These are phyloP conservation scores for Dendropsophus ebraccatus DNA, from an alignment of 2,113 vertebrate species.

Conservation along the genomic window DNA sequence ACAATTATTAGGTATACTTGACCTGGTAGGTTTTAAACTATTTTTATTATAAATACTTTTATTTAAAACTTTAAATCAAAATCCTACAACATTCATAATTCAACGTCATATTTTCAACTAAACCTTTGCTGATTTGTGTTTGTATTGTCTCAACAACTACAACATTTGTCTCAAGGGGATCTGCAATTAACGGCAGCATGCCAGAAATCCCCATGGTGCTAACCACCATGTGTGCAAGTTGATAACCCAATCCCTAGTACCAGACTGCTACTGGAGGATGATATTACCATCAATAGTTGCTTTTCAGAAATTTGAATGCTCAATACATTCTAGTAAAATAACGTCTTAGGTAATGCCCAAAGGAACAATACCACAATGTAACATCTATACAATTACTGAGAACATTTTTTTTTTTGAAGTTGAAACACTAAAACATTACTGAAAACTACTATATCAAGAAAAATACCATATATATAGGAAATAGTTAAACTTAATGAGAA, in stretches of 20 bases:
- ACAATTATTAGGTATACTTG: not conserved
- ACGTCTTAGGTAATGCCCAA: not conserved
- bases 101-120: not conserved
- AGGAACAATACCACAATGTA: not conserved
- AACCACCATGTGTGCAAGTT: slow-evolving; percentile 28
- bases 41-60: not conserved
- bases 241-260: slow-evolving; percentile 19
- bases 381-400: not conserved
- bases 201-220: slow-evolving; percentile 41
- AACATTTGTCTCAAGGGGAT: slow-evolving; percentile 53
- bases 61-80: not conserved
- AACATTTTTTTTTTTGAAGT: too few relatives aligned
- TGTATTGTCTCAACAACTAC: slow-evolving; percentile 51
- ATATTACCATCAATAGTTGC: not conserved
- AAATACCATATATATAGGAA: too few relatives aligned
- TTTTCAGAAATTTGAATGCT: not conserved
- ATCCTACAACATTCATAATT: not conserved
- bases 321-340: slow-evolving; percentile 31
- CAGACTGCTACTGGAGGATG: not conserved
- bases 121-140: slow-evolving; percentile 25
- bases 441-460: too few relatives aligned
- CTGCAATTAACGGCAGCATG: slow-evolving; percentile 46
- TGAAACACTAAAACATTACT: not conserved
- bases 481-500: not conserved
- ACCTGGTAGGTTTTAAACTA: not conserved